Evolutionary conservation across 2,797 vertebrate genomes (phyloP), one percentile per base, ranked within the genome.

Genomic region (Botia almorhae): DNA sequence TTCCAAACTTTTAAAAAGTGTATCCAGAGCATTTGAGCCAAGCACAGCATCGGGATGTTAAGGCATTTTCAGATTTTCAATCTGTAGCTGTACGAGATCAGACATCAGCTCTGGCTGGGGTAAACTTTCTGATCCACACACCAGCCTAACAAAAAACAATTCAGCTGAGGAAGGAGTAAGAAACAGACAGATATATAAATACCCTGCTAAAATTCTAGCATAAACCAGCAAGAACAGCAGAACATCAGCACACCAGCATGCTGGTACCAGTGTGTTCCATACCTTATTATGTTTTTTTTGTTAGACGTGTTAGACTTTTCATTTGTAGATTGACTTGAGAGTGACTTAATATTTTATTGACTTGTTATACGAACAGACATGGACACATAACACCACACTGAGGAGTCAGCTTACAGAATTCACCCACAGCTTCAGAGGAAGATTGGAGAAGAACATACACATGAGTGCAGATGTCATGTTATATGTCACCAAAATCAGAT

Each of bases 81-180:
- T 91, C 89, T 83, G 89, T 91, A 93, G 91, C 90, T 93, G 92
- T 86, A 82, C 87, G 88, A 91, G 91, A 92, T 93, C 93, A 90
- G 87, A 85, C 87, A 90, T 92, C 89, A 92, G 91, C 89, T 85
- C 88, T 84, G 84, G 90, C 91, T 88, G 90, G 89, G 86, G 89
- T 89, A 87, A 88, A 90, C 90, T 91, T 90, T 89, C 89, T 90
- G 91, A 90, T 90, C 84, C 83, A 87, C 80, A 74, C 84, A 65
- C 68, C 86, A 87, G 60, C 77, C 83, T 74, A 71, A 46, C 50
- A 78, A 88, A 88, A 90, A 81, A 86, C 87, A 86, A 88, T 77
- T 87, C 89, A 89, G 84, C 87, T 83, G 86, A 36, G 73, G 58
- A 64, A 75, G 33, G 64, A 69, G 39, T 4, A 1, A 48, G 16